Evolutionary conservation across 1,140 invertebrate species (phyloP), one percentile per base, ranked within the genome.

Genomic region (Acromyrmex charruanus): DNA sequence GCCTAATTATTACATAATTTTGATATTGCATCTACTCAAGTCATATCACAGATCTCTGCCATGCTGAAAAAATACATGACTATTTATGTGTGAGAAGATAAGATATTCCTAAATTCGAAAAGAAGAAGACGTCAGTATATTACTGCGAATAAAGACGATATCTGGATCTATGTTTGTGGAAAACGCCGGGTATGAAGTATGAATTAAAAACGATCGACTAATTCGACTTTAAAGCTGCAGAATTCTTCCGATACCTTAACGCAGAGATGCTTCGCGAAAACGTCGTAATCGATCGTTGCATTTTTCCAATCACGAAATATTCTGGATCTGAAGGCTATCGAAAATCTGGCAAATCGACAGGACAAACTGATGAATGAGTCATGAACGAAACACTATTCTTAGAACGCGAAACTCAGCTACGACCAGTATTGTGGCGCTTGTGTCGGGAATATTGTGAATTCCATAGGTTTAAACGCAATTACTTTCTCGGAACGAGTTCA

Each of bases 211-310:
- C 14, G 5, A 35, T 68, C 21, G 25, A 4, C 2, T 18, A 49
- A 61, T 31, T 39, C 9, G 35, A 44, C 5, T 28, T 4, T 44
- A 12, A 77, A 21, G 16, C 28, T 49, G n/a, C 7, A 18, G 7
- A 51, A 25, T 14, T 63, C 35, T 63, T 39, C 16, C 31, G 86
- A 80, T 94, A 95, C 94, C 94, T 94, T 5, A 93, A 14, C 25
- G 88, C 92, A 85, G 93, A 92, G 92, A 95, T 94, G 68, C 92
- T 93, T 31, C 94, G 91, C 16, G 91, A 90, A 85, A 94, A 72
- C 9, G 89, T 87, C 7, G 31, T 7, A 25, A 90, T 61, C 44
- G 90, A 84, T 87, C 93, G 90, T 77, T 94, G 93, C 94, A 95
- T 94, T 49, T 89, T 93, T 88, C 9, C 1, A 28, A 51, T 18